These are phyloP conservation scores for Eupithecia abbreviata DNA, from an alignment of 2,888 invertebrate species.

Conservation along the genomic window DNA sequence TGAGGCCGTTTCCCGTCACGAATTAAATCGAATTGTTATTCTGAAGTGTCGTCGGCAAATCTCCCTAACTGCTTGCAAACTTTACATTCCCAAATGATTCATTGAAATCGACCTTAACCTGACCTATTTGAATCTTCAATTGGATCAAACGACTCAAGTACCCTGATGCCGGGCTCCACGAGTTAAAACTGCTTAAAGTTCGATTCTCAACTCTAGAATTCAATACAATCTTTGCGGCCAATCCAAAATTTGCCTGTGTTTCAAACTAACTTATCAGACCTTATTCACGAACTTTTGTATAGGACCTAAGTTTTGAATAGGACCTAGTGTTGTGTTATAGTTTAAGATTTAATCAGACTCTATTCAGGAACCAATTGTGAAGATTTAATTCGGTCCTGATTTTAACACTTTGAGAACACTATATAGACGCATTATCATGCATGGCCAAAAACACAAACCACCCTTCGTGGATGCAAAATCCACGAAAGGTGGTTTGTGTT, in stretches of 20 bases:
- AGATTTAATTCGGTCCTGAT: background rate
- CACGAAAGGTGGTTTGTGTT: too few species aligned
- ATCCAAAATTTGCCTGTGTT: conserved; percentile 12
- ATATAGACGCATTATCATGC: background rate
- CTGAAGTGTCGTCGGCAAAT: conserved; percentile 14
- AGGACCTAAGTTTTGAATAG: background rate
- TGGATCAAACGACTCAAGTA: conserved; percentile 25
- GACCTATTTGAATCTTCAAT: conserved; percentile 28
- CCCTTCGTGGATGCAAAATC: too few species aligned
- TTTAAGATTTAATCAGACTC: background rate
- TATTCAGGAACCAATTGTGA: background rate
- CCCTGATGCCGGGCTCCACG: conserved; percentile 3
- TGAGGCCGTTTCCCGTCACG: conserved; percentile 19
- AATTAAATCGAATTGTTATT: conserved; percentile 23
- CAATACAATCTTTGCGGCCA: conserved; percentile 22
- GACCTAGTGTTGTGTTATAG: background rate
- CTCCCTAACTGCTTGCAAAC: conserved; percentile 9
- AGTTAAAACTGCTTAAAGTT: conserved; percentile 27
- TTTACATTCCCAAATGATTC: conserved; percentile 16
- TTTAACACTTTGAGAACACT: background rate
- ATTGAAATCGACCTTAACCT: conserved; percentile 24
- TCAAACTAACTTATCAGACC: conserved; percentile 13
- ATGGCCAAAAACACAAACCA: too few species aligned
- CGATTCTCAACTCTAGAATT: conserved; percentile 13
- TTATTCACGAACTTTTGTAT: background rate